Evolutionary conservation across 2,113 vertebrate species (phyloP).

Genomic region (Carassius auratus): DNA sequence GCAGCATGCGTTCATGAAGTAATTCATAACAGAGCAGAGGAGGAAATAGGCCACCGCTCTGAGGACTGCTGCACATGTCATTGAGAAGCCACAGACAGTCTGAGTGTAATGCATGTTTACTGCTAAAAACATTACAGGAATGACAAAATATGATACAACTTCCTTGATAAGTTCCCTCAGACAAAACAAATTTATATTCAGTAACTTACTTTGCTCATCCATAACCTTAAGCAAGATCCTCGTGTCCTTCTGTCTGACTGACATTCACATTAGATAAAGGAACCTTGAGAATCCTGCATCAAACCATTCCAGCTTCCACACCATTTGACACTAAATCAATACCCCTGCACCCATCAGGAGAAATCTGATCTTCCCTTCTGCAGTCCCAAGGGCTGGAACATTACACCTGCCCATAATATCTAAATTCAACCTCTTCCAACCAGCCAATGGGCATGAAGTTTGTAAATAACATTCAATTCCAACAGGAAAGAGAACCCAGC

Average conservation of each 20-base stretch:
- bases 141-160: background rate
- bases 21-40: slow-evolving; percentile 54
- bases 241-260: background rate
- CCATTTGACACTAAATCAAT: slow-evolving; percentile 60
- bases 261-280: background rate
- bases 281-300: slow-evolving; percentile 3
- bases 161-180: slow-evolving; percentile 23
- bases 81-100: slow-evolving; percentile 14
- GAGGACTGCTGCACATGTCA: slow-evolving; percentile 59
- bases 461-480: slow-evolving; percentile 37
- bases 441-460: slow-evolving; percentile 49
- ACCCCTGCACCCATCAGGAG: slow-evolving; percentile 42
- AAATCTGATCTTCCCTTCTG: slow-evolving; percentile 55
- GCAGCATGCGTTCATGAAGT: slow-evolving; percentile 61
- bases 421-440: slow-evolving; percentile 56
- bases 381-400: slow-evolving; percentile 47
- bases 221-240: background rate
- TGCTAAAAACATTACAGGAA: background rate
- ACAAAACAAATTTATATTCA: slow-evolving; percentile 13
- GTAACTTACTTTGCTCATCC: background rate
- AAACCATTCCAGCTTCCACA: slow-evolving; percentile 32
- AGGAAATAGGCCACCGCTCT: slow-evolving; percentile 61
- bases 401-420: slow-evolving; percentile 60
- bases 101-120: background rate
- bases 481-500: background rate